Base-by-base conservation (phyloP, 2,888 invertebrate species). In the Tortrix viridana region DNA sequence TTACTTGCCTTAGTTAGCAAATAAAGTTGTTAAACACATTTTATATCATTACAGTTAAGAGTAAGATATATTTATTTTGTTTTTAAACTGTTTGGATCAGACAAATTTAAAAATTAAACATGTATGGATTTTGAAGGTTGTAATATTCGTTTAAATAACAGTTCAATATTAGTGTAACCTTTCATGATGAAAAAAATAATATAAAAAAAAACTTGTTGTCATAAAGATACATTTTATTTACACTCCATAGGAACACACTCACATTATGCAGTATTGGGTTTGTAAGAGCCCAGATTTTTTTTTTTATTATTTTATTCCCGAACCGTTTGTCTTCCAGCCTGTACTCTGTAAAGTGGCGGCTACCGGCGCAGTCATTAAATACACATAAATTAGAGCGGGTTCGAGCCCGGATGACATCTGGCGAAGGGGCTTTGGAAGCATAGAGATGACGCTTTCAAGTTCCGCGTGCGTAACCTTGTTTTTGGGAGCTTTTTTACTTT, bases 291-390 rank as follows among this genome's bases (percentile, higher is more conserved):
- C 26, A 26, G 9, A 3, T 32, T 12, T 12, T 12, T 12, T 32
- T 32, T 32, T 32, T 32, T 0, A 9, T 32, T 32, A 32, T 32
- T 32, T 3, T 32, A 3, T 32, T 32, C 32, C 12, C 32, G 3
- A 32, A 3, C 32, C 32, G 32, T 32, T 23, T 64, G 65, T 70
- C 68, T 65, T 65, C 69, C 57, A 57, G 62, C 50, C 66, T 56
- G 65, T 69, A 67, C 68, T 53, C 48, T 14, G 62, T 65, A 70
- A 71, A 58, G 65, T 70, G 71, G 73, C 76, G 76, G 77, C 81
- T 76, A 75, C 75, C 77, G 71, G 75, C 69, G 71, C 60, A 70
- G 81, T 89, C 89, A 90, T 90, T 91, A 90, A 87, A 89, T 84
- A 73, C 81, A 82, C 82, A 91, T 91, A 91, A 90, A 90, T 86